Percentiles rank a stretch among this genome's conserved stretches.
Evolutionary conservation across 2,113 vertebrate genomes (phyloP).

Genomic region (Charadrius vociferus): DNA sequence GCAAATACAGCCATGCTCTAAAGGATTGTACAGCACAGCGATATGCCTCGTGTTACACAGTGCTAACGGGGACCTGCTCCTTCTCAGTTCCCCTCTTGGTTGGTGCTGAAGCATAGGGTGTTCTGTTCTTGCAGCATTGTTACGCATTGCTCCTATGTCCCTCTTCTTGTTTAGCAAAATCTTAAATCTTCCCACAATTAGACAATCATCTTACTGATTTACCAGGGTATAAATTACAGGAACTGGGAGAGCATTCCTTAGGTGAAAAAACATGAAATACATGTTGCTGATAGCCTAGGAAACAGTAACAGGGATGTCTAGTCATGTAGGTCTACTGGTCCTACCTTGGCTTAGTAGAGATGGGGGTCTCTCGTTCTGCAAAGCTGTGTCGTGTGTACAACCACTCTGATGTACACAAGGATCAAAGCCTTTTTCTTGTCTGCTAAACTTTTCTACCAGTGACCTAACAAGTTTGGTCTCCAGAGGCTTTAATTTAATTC

Average conservation of each 20-base stretch:
- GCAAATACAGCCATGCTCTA: not conserved
- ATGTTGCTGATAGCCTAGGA: not conserved
- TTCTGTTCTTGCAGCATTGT: not conserved
- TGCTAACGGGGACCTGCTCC: not conserved
- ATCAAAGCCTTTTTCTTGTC: not conserved
- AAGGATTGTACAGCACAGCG: not conserved
- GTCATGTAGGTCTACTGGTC: not conserved
- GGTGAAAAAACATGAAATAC: not conserved
- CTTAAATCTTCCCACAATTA: not conserved
- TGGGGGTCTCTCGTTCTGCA: not conserved
- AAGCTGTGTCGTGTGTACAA: not conserved
- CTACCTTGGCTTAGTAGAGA: not conserved
- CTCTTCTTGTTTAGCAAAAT: not conserved
- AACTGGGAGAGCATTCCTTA: not conserved
- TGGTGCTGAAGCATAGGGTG: not conserved
- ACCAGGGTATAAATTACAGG: not conserved
- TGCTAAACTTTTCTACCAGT: not conserved
- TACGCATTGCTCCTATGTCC: not conserved
- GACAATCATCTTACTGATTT: not conserved
- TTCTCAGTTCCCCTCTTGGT: not conserved
- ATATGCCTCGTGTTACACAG: accelerated
- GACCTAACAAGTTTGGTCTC: not conserved
- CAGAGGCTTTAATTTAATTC: not conserved
- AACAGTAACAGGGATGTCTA: not conserved
- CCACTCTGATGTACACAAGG: not conserved